These are phyloP conservation scores for Chironex yamaguchii DNA, from an alignment of 30 jellyfish, hydroid and myxozoan species.

Conservation along the genomic window DNA sequence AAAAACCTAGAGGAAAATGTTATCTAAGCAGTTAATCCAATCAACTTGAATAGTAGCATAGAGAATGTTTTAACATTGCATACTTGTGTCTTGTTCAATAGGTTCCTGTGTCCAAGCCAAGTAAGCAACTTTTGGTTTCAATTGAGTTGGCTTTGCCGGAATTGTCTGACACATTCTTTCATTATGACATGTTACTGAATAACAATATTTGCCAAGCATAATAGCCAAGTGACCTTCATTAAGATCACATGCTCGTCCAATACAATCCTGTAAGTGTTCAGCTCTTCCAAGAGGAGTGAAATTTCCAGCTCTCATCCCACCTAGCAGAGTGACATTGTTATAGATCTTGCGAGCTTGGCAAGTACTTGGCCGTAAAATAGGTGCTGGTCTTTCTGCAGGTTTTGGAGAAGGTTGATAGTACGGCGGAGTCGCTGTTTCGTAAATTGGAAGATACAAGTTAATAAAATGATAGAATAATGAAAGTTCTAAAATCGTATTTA, in stretches of 20 bases:
- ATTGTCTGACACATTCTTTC: conserved; percentile 95
- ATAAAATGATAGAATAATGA: no score
- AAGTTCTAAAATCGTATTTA: no score
- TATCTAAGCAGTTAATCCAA: no score
- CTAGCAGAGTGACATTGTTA: conserved; percentile 92
- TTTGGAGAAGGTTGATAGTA: conserved; percentile 47
- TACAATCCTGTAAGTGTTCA: conserved; percentile 93
- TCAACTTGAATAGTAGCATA: no score
- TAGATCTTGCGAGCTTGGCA: conserved; percentile 94
- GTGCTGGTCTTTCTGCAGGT: conserved; percentile 87
- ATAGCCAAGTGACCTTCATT: conserved; percentile 96
- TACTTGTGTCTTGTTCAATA: conserved; percentile 94
- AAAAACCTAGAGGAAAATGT: neutral
- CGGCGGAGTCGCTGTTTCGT: conserved; percentile 61
- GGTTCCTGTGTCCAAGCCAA: conserved; percentile 99
- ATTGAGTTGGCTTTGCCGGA: conserved; percentile 95
- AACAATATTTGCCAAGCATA: conserved; percentile 95
- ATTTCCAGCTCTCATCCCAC: conserved; percentile 97
- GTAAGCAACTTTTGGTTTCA: conserved; percentile 95
- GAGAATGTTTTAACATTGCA: no score
- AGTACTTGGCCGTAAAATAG: conserved; percentile 95
- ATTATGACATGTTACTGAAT: conserved; percentile 94
- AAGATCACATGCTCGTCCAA: conserved; percentile 97
- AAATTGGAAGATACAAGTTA: no score
- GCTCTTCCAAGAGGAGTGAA: conserved; percentile 96